phyloP scores from a whole-genome alignment of 2,113 vertebrate genomes.

The Tetrao urogallus region DNA sequence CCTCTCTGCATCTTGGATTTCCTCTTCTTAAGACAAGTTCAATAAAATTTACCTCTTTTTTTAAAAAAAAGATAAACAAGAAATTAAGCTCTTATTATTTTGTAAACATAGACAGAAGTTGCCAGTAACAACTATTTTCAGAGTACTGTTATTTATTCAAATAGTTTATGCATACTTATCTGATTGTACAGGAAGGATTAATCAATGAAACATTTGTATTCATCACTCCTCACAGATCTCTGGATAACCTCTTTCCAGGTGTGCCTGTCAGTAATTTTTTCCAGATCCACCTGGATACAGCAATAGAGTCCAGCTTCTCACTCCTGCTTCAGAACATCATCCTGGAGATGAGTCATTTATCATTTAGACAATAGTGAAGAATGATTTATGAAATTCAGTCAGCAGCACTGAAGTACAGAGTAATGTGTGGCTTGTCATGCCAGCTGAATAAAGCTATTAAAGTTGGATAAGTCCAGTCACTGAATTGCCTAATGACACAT shows the following conservation, averaged over 20 bases:
- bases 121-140: background rate
- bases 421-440: fast-evolving
- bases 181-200: background rate
- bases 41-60: background rate
- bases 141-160: background rate
- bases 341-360: background rate
- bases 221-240: background rate
- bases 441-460: background rate
- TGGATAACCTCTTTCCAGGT: background rate
- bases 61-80: background rate
- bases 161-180: background rate
- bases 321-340: background rate
- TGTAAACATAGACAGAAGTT: background rate
- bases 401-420: background rate
- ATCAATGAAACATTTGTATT: background rate
- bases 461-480: background rate
- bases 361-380: background rate
- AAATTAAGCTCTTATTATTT: background rate
- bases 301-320: background rate
- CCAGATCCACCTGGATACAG: background rate
- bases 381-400: background rate
- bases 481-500: background rate
- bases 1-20: background rate
- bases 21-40: background rate
- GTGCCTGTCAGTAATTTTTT: background rate